Evolutionary conservation across 2,888 invertebrate species (phyloP), one percentile per base, ranked within the genome.

Genomic region (Aplocera efformata): DNA sequence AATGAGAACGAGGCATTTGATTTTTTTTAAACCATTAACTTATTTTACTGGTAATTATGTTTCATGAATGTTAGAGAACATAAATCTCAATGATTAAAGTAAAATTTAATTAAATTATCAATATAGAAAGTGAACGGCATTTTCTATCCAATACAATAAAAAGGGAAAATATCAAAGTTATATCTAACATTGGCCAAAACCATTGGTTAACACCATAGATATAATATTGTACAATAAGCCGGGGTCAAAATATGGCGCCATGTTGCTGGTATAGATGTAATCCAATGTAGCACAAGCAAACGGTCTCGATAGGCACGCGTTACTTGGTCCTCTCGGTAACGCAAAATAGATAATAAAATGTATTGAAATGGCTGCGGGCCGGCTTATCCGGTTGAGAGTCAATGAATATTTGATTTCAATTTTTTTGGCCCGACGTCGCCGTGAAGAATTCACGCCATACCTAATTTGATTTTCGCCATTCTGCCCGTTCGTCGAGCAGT

Each of bases 351-450:
- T 85, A 84, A 79, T 86, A 85, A 86, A 86, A 85, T 86, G 84
- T 88, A 88, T 88, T 81, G 88, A 82, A 86, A 88, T 82, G 79
- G 80, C 82, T 78, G 79, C 68, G 82, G 85, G 75, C 81, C 82
- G 83, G 84, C 85, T 86, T 88, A 88, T 88, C 88, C 86, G 82
- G 85, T 86, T 83, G 77, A 84, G 75, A 88, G 82, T 85, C 88
- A 82, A 88, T 88, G 88, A 88, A 88, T 88, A 88, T 86, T 88
- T 88, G 88, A 88, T 88, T 88, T 88, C 88, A 88, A 88, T 88
- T 88, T 88, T 85, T 86, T 85, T 79, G 48, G 42, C 71, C 75
- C 83, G 74, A 74, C 85, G 82, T 83, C 80, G 73, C 85, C 83
- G 86, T 88, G 88, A 88, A 88, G 88, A 85, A 88, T 86, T 86